These are phyloP conservation scores for Notarius quadriscutis DNA, from an alignment of 2,113 vertebrate species.

Conservation along the genomic window DNA sequence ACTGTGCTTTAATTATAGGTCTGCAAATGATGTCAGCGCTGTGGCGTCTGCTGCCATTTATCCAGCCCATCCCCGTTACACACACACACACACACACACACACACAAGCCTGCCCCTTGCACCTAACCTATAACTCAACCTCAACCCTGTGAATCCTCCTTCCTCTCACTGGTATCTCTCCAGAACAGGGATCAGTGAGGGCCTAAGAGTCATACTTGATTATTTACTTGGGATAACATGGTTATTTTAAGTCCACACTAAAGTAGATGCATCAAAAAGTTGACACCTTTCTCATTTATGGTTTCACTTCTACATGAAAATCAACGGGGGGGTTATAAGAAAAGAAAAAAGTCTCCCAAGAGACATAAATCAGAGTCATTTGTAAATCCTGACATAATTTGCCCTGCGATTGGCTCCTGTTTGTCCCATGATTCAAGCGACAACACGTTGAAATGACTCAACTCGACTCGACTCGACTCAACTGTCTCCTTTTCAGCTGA, in stretches of 20 bases:
- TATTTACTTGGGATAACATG: conserved; percentile 51
- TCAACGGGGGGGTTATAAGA: neutral
- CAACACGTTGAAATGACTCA: neutral
- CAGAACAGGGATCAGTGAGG: conserved; percentile 24
- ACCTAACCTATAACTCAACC: conserved; percentile 38
- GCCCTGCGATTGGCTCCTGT: neutral
- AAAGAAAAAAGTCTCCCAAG: neutral
- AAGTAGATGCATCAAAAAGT: neutral
- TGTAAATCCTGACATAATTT: neutral
- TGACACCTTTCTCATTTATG: neutral
- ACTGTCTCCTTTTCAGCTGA: neutral
- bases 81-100: conserved; percentile 31
- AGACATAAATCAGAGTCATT: neutral
- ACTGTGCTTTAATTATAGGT: conserved; percentile 74
- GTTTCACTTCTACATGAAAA: neutral
- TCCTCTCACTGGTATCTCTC: neutral
- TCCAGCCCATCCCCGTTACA: conserved; percentile 21
- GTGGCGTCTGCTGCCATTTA: conserved; percentile 62
- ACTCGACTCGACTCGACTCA: neutral
- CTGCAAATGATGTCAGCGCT: conserved; percentile 71
- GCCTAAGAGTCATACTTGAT: conserved; percentile 43
- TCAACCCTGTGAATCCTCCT: conserved; percentile 12
- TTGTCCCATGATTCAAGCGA: neutral
- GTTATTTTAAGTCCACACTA: conserved; percentile 48
- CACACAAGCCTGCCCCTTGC: conserved; percentile 19